These are phyloP conservation scores for Petrocephalus microphthalmus DNA, from an alignment of 2,113 vertebrate species.

Conservation along the genomic window DNA sequence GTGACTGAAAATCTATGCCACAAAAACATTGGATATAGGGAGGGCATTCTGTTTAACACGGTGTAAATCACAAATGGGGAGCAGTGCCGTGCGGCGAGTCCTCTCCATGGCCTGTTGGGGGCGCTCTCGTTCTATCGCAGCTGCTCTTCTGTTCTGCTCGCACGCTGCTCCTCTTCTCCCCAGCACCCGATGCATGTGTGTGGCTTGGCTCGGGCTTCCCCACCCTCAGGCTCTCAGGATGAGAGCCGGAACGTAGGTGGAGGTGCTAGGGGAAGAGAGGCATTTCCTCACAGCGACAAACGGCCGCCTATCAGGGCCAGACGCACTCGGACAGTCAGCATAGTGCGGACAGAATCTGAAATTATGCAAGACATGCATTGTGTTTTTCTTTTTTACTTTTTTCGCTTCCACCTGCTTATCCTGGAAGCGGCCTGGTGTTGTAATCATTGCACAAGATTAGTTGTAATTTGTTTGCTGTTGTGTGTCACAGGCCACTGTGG, in stretches of 20 bases:
- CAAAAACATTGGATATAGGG: constrained; percentile 58
- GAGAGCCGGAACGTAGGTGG: background rate
- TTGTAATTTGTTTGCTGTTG: constrained; percentile 45
- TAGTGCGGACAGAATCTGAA: background rate
- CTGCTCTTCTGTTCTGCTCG: background rate
- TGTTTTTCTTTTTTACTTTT: background rate
- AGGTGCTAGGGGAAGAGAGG: background rate
- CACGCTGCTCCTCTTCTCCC: background rate
- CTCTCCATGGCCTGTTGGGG: background rate
- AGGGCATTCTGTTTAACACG: constrained; percentile 43
- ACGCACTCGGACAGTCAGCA: background rate
- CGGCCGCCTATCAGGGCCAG: background rate
- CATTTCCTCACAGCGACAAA: background rate
- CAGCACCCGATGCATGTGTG: background rate
- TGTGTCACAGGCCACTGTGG: constrained; percentile 76
- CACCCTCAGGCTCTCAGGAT: background rate
- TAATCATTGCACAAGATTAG: constrained; percentile 48
- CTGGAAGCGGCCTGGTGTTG: constrained; percentile 1
- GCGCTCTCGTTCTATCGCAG: background rate
- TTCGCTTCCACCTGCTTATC: background rate
- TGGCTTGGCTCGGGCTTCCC: background rate
- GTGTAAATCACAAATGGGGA: constrained; percentile 34
- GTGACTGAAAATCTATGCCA: constrained; percentile 56
- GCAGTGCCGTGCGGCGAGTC: background rate
- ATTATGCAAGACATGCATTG: background rate